Evolutionary conservation across 2,797 vertebrate genomes (phyloP), one percentile per base, ranked within the genome.

Genomic region (Ceyx erithaca): DNA sequence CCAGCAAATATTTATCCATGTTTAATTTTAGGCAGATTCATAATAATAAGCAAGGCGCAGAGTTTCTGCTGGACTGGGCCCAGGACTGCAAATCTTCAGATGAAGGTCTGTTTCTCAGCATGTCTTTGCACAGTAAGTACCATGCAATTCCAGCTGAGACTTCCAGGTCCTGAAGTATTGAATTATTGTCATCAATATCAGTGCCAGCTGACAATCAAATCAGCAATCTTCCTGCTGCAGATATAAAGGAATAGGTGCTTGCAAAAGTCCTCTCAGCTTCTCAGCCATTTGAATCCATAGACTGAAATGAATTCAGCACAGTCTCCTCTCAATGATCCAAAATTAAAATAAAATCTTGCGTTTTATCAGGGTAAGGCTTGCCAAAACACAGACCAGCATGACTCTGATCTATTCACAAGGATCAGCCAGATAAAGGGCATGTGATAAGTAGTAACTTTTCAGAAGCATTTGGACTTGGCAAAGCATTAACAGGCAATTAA

Each of bases 321-420:
- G 59, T 55, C 41, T 83, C 15, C 37, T 23, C 12, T 82, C 46
- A 14, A 0, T 26, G 43, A 83, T 89, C 54, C 43, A 49, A 64
- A 78, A 78, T 10, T 25, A 18, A 45, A 82, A 82, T 54, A 77
- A 85, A 73, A 51, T 12, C 9, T n/a, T 58, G 51, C 2, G 1
- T 57, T 89, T 84, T 45, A 23, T 77, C 67, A 23, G 45, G 10
- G 20, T 68, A 77, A 41, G 37, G 70, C 66, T 75, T 78, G 68
- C 84, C 76, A 89, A 89, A 72, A 83, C 84, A 85, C 79, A 85
- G 72, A 63, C 46, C 45, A 94, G 66, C 55, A 33, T 16, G n/a
- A 20, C 20, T 58, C 64, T 87, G 68, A 48, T 71, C 78, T 80
- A 14, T 30, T 9, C 69, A 62, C n/a, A 61, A 67, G 66, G 68